A percentile compares a stretch with the other conserved stretches of the same genome.
Evolutionary conservation across 2,797 vertebrate species (phyloP).

Genomic region (Amblyraja radiata): DNA sequence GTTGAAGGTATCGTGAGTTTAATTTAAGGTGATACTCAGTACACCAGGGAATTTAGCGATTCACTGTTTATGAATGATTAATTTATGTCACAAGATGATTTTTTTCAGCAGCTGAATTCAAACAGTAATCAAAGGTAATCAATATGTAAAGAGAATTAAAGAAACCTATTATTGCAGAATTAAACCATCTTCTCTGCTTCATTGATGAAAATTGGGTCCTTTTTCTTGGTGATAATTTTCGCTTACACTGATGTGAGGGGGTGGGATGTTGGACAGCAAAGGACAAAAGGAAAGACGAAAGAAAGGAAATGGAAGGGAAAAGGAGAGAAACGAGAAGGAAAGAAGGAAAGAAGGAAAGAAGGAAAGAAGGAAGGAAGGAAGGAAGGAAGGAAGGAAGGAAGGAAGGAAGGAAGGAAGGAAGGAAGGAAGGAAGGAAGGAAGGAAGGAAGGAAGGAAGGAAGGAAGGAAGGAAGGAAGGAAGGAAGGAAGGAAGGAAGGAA

Average conservation of each 20-base stretch:
- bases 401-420: no score
- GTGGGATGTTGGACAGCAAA: no score
- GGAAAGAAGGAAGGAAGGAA: no score
- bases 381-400: no score
- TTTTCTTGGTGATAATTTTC: not conserved
- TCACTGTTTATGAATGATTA: not conserved
- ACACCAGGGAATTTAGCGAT: not conserved
- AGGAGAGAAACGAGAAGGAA: no score
- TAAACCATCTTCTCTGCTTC: not conserved
- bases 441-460: no score
- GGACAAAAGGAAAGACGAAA: no score
- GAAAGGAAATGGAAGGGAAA: no score
- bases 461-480: no score
- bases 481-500: no score
- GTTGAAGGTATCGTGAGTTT: not conserved
- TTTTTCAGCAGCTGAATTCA: not conserved
- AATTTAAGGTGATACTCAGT: slow-evolving; percentile 18
- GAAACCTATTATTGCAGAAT: not conserved
- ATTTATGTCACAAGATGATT: not conserved
- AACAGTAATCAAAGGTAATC: not conserved
- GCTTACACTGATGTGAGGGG: not conserved
- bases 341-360: no score
- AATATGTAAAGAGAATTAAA: not conserved
- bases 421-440: no score
- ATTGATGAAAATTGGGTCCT: not conserved